Evolutionary conservation across 2,113 vertebrate species (phyloP).

Genomic region (Sula dactylatra): DNA sequence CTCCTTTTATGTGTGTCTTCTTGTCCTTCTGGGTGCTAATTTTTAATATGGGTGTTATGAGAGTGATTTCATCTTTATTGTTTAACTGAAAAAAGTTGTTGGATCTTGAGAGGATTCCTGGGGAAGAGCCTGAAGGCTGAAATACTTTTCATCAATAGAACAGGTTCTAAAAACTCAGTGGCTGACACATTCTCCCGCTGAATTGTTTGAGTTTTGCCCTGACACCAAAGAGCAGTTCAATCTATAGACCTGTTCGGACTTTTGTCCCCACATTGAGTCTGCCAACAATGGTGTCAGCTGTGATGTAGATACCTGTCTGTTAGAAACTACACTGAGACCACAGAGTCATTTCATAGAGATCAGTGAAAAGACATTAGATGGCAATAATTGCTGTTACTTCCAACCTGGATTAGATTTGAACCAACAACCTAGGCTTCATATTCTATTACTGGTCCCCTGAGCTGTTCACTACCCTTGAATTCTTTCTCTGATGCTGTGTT

Average conservation of each 20-base stretch:
- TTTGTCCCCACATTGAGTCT: not conserved
- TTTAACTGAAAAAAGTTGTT: not conserved
- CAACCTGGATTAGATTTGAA: constrained; percentile 56
- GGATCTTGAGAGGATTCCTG: not conserved
- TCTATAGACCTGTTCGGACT: not conserved
- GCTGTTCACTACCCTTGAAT: not conserved
- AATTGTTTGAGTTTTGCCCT: not conserved
- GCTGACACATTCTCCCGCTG: not conserved
- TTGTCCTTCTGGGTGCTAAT: not conserved
- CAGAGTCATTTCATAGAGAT: constrained; percentile 55
- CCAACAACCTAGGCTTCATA: constrained; percentile 37
- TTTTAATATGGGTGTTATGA: not conserved
- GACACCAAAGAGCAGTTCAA: not conserved
- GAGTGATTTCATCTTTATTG: not conserved
- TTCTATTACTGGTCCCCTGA: constrained; percentile 43
- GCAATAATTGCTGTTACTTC: constrained; percentile 49
- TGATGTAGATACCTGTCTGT: constrained; percentile 25
- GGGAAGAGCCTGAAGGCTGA: not conserved
- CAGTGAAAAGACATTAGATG: constrained; percentile 34
- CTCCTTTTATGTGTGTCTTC: not conserved
- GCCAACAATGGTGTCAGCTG: not conserved
- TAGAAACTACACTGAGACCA: constrained; percentile 12
- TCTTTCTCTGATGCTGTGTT: not conserved
- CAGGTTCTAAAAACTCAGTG: not conserved
- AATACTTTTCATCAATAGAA: not conserved